Percentiles rank a stretch among this genome's conserved stretches.
Evolutionary conservation across 2,888 invertebrate genomes (phyloP).

Genomic region (Pachliopta kotzebuea): DNA sequence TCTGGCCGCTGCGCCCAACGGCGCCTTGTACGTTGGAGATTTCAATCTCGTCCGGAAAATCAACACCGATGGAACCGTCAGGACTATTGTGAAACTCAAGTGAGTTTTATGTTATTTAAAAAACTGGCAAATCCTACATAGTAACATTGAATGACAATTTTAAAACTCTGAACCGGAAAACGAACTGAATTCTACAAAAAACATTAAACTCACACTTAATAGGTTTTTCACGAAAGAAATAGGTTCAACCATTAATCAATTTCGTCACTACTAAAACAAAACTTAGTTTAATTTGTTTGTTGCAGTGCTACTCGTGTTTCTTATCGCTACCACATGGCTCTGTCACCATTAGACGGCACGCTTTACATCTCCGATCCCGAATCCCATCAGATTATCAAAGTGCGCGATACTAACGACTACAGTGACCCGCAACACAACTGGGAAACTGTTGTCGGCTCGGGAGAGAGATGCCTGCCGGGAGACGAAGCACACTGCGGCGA

Average conservation of each 20-base stretch:
- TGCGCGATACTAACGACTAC: conserved; percentile 90
- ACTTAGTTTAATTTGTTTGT: conserved; percentile 28
- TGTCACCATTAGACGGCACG: conserved; percentile 95
- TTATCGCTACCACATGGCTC: conserved; percentile 97
- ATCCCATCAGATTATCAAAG: conserved; percentile 95
- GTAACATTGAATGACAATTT: no score
- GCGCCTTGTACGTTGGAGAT: conserved; percentile 96
- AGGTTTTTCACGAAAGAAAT: no score
- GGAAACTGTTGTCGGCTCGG: conserved; percentile 97
- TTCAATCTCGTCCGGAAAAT: conserved; percentile 96
- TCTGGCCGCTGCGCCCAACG: conserved; percentile 94
- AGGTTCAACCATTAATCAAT: no score
- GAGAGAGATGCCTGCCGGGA: conserved; percentile 95
- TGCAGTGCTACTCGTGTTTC: conserved; percentile 94
- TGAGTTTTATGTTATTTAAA: conserved; percentile 64
- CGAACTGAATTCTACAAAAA: no score
- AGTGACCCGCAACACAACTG: conserved; percentile 94
- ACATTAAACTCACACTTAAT: no score
- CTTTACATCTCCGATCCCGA: conserved; percentile 98
- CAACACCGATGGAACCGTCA: conserved; percentile 90
- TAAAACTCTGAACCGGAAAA: no score
- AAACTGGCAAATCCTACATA: no score
- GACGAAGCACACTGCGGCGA: conserved; percentile 98
- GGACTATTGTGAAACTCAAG: conserved; percentile 90
- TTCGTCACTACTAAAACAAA: no score